These are phyloP conservation scores for Sitta europaea DNA, from an alignment of 2,113 vertebrate genomes.

Conservation along the genomic window DNA sequence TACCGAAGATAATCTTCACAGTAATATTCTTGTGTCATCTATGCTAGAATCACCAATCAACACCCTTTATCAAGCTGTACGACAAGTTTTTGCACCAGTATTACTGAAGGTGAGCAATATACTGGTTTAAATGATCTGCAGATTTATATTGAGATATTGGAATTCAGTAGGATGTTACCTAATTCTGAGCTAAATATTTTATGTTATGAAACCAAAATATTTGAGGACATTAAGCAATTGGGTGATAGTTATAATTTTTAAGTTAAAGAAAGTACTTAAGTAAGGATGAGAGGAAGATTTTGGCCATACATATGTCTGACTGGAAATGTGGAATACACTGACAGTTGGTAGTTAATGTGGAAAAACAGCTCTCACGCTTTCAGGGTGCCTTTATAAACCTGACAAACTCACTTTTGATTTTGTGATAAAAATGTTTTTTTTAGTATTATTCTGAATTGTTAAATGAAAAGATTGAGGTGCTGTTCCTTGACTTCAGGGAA, in stretches of 20 bases:
- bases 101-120: constrained; percentile 81
- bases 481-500: not conserved
- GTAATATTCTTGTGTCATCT: constrained; percentile 90
- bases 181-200: not conserved
- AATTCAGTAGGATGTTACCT: not conserved
- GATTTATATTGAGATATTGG: not conserved
- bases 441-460: not conserved
- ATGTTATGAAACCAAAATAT: not conserved
- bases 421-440: not conserved
- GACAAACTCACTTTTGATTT: not conserved
- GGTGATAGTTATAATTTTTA: not conserved
- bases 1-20: constrained; percentile 90
- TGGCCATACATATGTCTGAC: not conserved
- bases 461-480: not conserved
- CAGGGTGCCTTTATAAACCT: not conserved
- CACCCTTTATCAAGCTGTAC: constrained; percentile 91
- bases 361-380: not conserved
- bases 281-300: not conserved
- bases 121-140: not conserved
- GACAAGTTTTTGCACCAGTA: constrained; percentile 88
- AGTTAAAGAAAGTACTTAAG: not conserved
- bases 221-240: not conserved
- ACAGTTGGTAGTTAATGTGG: not conserved
- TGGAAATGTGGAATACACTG: not conserved
- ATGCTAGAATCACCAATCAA: constrained; percentile 93